Conservation (phyloP, 2,797 vertebrate species). For the Mycteria americana region DNA sequence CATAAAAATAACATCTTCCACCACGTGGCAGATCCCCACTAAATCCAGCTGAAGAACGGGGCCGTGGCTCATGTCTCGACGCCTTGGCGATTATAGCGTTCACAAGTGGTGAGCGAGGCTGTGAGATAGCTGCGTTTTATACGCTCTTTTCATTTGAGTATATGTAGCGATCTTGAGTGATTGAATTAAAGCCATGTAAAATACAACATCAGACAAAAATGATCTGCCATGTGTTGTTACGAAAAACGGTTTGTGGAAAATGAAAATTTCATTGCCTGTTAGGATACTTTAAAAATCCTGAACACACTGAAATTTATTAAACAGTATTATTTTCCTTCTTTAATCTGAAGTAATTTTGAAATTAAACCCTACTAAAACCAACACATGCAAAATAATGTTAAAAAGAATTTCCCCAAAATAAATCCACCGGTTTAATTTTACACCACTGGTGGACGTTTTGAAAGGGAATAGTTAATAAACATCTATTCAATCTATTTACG, state of each 20-base stretch:
- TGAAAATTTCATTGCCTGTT: background rate
- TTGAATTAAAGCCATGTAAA: background rate
- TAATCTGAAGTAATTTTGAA: background rate
- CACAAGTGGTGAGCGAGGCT: background rate
- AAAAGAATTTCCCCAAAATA: slow-evolving; percentile 67
- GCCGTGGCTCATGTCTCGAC: background rate
- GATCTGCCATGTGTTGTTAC: rapidly evolving
- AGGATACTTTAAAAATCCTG: background rate
- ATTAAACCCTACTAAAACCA: background rate
- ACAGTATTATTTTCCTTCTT: background rate
- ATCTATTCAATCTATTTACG: slow-evolving; percentile 62
- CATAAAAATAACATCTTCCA: background rate
- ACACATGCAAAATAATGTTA: slow-evolving; percentile 23
- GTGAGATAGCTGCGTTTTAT: background rate
- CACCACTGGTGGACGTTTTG: slow-evolving; percentile 81
- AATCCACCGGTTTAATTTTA: slow-evolving; percentile 85
- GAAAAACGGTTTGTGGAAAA: background rate
- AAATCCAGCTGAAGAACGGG: background rate
- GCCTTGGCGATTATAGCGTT: rapidly evolving
- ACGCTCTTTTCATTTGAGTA: background rate
- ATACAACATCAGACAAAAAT: background rate
- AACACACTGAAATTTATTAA: background rate
- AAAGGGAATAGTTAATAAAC: slow-evolving; percentile 86
- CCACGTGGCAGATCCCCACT: background rate
- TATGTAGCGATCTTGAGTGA: background rate